Evolutionary conservation across 2,797 vertebrate species (phyloP).

Genomic region (Tapirus indicus): DNA sequence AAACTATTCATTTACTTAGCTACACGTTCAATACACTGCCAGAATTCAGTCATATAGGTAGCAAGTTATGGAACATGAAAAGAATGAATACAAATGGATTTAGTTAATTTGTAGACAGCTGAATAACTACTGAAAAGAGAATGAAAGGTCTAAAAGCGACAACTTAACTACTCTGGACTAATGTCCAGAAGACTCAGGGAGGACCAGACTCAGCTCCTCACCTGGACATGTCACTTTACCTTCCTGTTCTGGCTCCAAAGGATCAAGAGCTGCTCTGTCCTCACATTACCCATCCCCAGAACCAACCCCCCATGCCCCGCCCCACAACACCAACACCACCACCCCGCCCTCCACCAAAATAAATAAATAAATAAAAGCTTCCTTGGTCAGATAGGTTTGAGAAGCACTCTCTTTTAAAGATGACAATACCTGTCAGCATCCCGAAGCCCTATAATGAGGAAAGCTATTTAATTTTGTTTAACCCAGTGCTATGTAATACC

Average conservation of each 20-base stretch:
- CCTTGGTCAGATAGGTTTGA: background rate
- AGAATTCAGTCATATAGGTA: background rate
- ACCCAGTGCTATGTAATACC: background rate
- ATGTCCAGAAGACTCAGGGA: background rate
- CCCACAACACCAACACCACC: background rate
- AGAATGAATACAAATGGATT: background rate
- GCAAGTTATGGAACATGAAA: background rate
- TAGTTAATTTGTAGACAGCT: background rate
- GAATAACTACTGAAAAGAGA: background rate
- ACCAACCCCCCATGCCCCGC: rapidly evolving
- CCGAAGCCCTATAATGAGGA: background rate
- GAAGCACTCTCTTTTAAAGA: background rate
- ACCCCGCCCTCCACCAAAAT: background rate
- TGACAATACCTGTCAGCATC: background rate
- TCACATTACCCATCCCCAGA: background rate
- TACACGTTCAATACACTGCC: background rate
- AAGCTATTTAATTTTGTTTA: background rate
- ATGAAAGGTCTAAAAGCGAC: background rate
- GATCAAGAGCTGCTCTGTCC: background rate
- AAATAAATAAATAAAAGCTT: background rate
- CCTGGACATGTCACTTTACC: background rate
- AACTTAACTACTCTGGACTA: background rate
- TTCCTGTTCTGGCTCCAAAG: background rate
- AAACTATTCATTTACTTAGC: background rate
- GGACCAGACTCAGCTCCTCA: background rate